phyloP scores from a whole-genome alignment of 2,113 vertebrate genomes.

The Notiomystis cincta region DNA sequence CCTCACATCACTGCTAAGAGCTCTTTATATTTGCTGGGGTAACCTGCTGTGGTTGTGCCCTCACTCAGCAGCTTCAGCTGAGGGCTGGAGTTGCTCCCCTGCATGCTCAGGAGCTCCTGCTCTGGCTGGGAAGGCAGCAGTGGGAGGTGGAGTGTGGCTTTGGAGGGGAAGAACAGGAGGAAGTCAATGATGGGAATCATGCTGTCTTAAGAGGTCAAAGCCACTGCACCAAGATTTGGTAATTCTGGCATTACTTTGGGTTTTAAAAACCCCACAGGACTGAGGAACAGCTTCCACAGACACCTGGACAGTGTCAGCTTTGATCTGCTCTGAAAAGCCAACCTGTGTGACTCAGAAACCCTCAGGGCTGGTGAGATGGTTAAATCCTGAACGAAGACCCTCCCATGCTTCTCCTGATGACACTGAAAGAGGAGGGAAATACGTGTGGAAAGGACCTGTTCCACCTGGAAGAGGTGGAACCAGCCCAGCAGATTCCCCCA shows the following conservation, averaged over 20 bases:
- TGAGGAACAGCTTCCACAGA: background rate
- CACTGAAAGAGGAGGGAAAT: background rate
- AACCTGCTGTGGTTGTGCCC: background rate
- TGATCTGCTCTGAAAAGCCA: background rate
- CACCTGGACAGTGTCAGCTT: background rate
- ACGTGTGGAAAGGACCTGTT: background rate
- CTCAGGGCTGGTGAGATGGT: rapidly evolving
- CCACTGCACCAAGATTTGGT: background rate
- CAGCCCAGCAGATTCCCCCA: background rate
- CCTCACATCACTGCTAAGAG: background rate
- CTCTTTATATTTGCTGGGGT: background rate
- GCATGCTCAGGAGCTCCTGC: background rate
- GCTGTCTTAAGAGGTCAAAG: background rate
- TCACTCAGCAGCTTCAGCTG: background rate
- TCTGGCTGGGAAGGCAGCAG: background rate
- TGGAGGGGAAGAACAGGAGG: background rate
- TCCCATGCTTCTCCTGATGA: background rate
- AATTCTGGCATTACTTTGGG: background rate
- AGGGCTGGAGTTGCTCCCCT: background rate
- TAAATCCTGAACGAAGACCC: background rate
- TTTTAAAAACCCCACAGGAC: background rate
- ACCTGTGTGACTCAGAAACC: background rate
- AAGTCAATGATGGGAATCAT: background rate
- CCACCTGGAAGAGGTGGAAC: background rate
- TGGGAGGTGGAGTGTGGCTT: background rate